Base-by-base conservation (phyloP, 2,113 vertebrate genomes). In the Clupea harengus region DNA sequence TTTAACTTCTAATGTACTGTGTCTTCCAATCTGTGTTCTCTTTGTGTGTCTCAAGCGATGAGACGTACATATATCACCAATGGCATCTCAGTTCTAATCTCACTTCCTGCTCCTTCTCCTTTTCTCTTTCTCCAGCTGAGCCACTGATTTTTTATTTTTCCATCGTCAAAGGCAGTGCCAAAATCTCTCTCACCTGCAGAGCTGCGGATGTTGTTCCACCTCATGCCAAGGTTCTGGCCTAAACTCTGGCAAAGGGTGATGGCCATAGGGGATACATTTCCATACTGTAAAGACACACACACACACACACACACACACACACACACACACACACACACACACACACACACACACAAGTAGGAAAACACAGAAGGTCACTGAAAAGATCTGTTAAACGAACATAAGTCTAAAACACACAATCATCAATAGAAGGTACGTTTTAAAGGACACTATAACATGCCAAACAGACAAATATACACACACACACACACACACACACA, bases 141-240 rank as follows among this genome's bases (percentile, higher is more conserved):
- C 2, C 46, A 47, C 46, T 1, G 39, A 1, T 39, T 39, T 39
- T 39, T 39, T 39, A 1, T 39, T 39, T 2, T 39, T 39, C 39
- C 1, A 39, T 2, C 39, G 39, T 39, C 46, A 47, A 47, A 47
- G 46, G 46, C 46, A 0, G 46, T 15, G 6, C 20, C 50, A 50
- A 13, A 20, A 28, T 32, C 28, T 15, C 45, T 9, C 18, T 84
- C 90, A 98, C 98, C 97, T 94, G 97, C 97, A 0, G 97, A 95
- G 49, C 89, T 90, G 3, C 96, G 96, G 81, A 94, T 95, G 89
- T 97, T 97, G 91, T 98, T 99, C 97, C 97, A 99, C 95, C 96
- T 97, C 97, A 99, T 99, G 86, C 97, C 97, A 86, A 99, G 93
- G 91, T 99, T 99, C 93, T 99, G 97, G n/a, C 98, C 98, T 85